Conservation (phyloP, 2,888 invertebrate genomes). For the Halictus ligatus region DNA sequence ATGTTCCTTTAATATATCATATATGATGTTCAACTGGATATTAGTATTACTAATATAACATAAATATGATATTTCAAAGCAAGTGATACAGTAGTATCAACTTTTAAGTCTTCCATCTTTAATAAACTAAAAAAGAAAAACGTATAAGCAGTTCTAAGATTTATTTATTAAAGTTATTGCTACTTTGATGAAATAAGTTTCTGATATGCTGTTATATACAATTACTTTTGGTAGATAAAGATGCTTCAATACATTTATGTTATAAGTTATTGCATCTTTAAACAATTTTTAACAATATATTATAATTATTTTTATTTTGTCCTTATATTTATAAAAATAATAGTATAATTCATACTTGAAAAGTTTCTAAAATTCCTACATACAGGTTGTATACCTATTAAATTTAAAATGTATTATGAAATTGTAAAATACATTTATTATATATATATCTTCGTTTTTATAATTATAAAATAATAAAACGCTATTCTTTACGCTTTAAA, state of each 20-base stretch:
- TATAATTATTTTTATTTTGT: not conserved
- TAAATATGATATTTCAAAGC: slow-evolving; percentile 46
- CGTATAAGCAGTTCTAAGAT: slow-evolving; percentile 9
- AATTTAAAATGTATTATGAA: slow-evolving; percentile 15
- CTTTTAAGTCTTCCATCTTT: slow-evolving; percentile 69
- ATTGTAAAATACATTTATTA: slow-evolving; percentile 8
- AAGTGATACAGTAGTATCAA: slow-evolving; percentile 36
- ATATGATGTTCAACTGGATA: not conserved
- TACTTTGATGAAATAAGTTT: slow-evolving; percentile 4
- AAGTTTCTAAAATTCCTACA: not conserved
- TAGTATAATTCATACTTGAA: not conserved
- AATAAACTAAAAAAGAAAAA: slow-evolving; percentile 20
- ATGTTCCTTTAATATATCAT: slow-evolving; percentile 18
- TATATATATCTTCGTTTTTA: not conserved
- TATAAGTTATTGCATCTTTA: slow-evolving; percentile 5
- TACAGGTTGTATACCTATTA: slow-evolving; percentile 1
- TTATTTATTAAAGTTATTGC: slow-evolving; percentile 13
- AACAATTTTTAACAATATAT: not conserved
- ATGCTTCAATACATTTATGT: slow-evolving; percentile 1
- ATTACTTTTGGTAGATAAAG: not conserved
- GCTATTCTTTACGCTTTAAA: slow-evolving; percentile 3
- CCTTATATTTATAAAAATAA: not conserved
- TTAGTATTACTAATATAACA: slow-evolving; percentile 22
- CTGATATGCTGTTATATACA: slow-evolving; percentile 8
- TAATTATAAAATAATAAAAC: slow-evolving; percentile 7